Conservation (phyloP, 53 echinoderm and acorn worm genomes). For the Mesocentrotus franciscanus region DNA sequence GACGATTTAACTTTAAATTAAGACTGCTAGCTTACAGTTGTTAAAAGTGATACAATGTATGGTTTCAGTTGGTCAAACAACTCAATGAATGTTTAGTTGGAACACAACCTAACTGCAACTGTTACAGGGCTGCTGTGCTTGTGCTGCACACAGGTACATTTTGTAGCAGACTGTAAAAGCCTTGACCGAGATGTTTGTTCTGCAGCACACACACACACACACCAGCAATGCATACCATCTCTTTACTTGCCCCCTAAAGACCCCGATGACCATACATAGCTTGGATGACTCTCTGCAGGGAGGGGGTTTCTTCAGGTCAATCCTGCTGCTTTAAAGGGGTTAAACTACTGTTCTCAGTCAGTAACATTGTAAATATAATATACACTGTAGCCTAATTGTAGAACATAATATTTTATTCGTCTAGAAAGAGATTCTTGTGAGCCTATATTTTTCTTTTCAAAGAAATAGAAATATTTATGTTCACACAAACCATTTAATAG, state of each 20-base stretch:
- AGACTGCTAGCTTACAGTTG: neutral
- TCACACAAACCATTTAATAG: no score
- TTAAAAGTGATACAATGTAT: neutral
- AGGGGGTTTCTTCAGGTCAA: slow-evolving; percentile 58
- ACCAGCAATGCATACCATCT: slow-evolving; percentile 44
- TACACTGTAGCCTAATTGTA: no score
- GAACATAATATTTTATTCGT: no score
- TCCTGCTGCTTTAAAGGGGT: slow-evolving; percentile 53
- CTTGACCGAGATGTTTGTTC: slow-evolving; percentile 60
- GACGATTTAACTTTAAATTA: no score
- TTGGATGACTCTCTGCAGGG: slow-evolving; percentile 1
- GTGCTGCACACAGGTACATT: neutral
- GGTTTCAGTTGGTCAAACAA: neutral
- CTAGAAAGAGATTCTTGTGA: no score
- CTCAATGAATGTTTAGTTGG: neutral
- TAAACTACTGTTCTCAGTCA: neutral
- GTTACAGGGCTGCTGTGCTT: neutral
- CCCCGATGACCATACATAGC: slow-evolving; percentile 68
- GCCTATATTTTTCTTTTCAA: no score
- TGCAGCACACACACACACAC: slow-evolving; percentile 20
- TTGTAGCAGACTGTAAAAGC: neutral
- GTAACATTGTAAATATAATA: no score
- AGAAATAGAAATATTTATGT: no score
- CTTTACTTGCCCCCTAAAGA: slow-evolving; percentile 39
- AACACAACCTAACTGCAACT: neutral